Evolutionary conservation across 2,888 invertebrate species (phyloP).

Genomic region (Allacma fusca): DNA sequence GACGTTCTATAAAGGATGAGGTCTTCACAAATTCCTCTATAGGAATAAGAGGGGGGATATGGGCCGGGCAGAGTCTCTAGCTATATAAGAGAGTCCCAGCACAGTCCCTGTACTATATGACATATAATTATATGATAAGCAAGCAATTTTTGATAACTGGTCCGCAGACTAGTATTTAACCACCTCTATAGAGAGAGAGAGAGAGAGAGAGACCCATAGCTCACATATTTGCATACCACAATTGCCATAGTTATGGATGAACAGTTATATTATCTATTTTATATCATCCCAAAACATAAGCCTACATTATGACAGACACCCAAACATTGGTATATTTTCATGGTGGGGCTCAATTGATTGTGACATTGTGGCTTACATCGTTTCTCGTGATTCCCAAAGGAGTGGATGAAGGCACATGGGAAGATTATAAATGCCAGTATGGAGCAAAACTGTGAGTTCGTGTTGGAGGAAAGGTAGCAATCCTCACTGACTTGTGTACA

Average conservation of each 20-base stretch:
- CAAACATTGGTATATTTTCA: background rate
- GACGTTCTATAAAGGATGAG: too few species aligned
- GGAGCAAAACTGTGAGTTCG: background rate
- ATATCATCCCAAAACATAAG: background rate
- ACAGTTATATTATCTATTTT: background rate
- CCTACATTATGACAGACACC: background rate
- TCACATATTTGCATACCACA: too few species aligned
- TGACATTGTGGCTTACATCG: background rate
- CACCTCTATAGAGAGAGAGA: too few species aligned
- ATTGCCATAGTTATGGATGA: background rate
- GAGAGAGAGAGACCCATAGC: too few species aligned
- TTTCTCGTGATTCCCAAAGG: background rate
- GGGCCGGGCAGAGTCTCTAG: too few species aligned
- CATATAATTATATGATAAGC: too few species aligned
- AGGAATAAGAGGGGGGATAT: too few species aligned
- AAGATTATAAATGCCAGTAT: background rate
- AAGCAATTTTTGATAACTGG: too few species aligned
- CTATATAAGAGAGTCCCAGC: too few species aligned
- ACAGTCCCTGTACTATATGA: too few species aligned
- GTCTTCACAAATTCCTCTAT: too few species aligned
- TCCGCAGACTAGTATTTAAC: too few species aligned
- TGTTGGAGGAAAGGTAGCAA: background rate
- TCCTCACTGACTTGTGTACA: background rate
- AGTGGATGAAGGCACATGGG: background rate
- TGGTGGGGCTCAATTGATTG: background rate